phyloP scores from a whole-genome alignment of 2,113 vertebrate species.

The Bos taurus region DNA sequence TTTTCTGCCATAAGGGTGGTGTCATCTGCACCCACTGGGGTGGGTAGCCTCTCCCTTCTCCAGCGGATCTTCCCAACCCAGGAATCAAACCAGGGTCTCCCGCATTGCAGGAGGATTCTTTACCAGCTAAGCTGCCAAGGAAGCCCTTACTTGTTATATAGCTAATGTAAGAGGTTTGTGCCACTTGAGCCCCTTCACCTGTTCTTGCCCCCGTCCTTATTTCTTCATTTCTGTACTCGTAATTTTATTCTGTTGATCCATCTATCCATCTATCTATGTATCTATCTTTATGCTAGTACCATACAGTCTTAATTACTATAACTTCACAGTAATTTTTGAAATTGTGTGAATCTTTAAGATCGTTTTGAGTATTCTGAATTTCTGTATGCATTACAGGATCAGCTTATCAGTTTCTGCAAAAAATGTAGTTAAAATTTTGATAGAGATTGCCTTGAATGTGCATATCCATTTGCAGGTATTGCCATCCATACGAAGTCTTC shows the following conservation, averaged over 20 bases:
- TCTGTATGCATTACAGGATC: neutral
- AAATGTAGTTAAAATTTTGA: neutral
- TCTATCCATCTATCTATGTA: neutral
- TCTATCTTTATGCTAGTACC: neutral
- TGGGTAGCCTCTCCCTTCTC: neutral
- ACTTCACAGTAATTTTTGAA: neutral
- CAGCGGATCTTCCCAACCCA: fast-evolving
- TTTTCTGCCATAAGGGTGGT: neutral
- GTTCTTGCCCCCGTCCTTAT: neutral
- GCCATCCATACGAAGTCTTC: neutral
- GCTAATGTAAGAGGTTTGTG: neutral
- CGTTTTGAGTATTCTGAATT: conserved; percentile 21
- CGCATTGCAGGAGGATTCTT: neutral
- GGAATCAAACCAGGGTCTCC: neutral
- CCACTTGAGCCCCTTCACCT: neutral
- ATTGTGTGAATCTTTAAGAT: neutral
- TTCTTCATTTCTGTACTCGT: neutral
- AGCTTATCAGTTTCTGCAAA: neutral
- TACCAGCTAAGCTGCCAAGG: neutral
- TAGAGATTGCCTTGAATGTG: neutral
- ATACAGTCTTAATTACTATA: neutral
- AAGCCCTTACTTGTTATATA: neutral
- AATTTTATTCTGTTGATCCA: neutral
- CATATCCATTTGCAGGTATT: neutral
- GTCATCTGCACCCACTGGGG: neutral